phyloP scores from a whole-genome alignment of 2,797 vertebrate genomes.

The Epinephelus coioides region DNA sequence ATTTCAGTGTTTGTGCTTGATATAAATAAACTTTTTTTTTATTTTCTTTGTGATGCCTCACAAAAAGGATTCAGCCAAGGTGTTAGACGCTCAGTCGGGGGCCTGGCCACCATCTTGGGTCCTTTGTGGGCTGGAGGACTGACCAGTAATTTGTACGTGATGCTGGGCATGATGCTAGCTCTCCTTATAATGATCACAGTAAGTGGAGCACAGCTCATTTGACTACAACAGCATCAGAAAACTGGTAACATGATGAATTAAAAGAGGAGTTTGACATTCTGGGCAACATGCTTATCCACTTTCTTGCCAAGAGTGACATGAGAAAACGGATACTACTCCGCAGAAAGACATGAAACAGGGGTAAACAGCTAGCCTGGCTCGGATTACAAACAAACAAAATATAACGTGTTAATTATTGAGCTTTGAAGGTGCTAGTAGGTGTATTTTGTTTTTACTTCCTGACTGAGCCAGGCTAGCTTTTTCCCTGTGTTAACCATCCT shows the following conservation, averaged over 20 bases:
- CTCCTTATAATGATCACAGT: constrained; percentile 87
- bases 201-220: constrained; percentile 58
- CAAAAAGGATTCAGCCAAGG: constrained; percentile 89
- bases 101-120: constrained; percentile 90
- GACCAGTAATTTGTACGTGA: constrained; percentile 87
- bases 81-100: constrained; percentile 89
- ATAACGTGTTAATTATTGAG: neutral
- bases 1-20: constrained; percentile 18
- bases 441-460: neutral
- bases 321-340: neutral
- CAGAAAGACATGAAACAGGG: too few species aligned
- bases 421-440: neutral
- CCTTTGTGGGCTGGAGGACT: constrained; percentile 91
- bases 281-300: too few species aligned
- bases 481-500: neutral
- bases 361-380: too few species aligned
- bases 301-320: neutral
- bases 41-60: constrained; percentile 16
- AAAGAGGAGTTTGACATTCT: neutral
- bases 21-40: constrained; percentile 10
- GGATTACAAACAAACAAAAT: too few species aligned
- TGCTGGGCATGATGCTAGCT: constrained; percentile 90
- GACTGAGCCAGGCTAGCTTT: neutral
- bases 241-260: neutral
- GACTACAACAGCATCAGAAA: neutral